A percentile compares a stretch with the other conserved stretches of the same genome.
Evolutionary conservation across 2,113 vertebrate species (phyloP).

Genomic region (Larimichthys polyactis): DNA sequence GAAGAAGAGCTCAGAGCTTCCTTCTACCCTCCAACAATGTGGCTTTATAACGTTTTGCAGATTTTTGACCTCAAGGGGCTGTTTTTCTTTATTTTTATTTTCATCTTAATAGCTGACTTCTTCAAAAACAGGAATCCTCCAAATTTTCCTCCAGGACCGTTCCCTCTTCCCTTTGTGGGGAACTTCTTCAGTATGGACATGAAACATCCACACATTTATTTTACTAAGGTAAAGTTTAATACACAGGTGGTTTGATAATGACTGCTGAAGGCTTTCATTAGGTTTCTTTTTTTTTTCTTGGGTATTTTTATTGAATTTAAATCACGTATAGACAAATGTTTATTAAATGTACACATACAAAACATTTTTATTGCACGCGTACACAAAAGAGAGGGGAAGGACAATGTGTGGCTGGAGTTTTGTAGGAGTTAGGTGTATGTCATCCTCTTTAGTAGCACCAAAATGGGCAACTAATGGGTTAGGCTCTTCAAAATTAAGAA

Average conservation of each 20-base stretch:
- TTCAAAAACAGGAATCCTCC: constrained; percentile 78
- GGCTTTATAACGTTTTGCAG: constrained; percentile 64
- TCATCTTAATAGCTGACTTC: constrained; percentile 78
- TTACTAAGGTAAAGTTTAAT: constrained; percentile 69
- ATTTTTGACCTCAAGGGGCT: constrained; percentile 66
- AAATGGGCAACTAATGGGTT: no score
- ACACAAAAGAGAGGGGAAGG: no score
- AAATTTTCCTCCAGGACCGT: constrained; percentile 83
- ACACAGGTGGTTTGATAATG: background rate
- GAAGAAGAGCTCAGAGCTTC: no score
- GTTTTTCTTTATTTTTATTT: constrained; percentile 73
- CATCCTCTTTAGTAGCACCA: no score
- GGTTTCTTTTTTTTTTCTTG: background rate
- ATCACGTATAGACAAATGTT: background rate
- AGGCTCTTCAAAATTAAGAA: no score
- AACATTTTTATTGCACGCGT: no score
- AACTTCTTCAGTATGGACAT: constrained; percentile 67
- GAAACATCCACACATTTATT: constrained; percentile 70
- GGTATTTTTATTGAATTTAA: background rate
- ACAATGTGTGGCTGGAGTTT: no score
- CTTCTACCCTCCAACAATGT: constrained; percentile 57
- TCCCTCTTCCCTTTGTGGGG: constrained; percentile 81
- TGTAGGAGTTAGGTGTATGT: no score
- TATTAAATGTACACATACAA: no score
- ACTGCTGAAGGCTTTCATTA: background rate